Evolutionary conservation across 2,888 invertebrate species (phyloP).

Genomic region (Macrosiphum euphorbiae): DNA sequence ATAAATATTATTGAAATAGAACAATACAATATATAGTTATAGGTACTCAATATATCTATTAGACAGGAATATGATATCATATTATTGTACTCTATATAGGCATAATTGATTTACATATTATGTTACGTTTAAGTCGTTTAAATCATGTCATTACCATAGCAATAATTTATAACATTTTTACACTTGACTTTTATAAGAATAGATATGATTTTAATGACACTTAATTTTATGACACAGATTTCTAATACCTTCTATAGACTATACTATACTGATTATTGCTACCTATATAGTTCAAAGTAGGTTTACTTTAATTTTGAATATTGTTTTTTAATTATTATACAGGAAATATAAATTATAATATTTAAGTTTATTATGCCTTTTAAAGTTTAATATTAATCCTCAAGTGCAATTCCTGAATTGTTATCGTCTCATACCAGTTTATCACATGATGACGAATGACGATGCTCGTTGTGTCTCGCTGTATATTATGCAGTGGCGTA

Average conservation of each 20-base stretch:
- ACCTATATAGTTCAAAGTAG: neutral
- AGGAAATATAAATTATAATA: neutral
- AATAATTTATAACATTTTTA: neutral
- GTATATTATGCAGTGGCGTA: too few relatives aligned
- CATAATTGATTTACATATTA: neutral
- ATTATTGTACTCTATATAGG: neutral
- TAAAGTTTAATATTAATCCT: neutral
- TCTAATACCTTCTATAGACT: neutral
- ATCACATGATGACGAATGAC: too few relatives aligned
- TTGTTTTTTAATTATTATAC: neutral
- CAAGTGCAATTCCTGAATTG: neutral
- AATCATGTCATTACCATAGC: neutral
- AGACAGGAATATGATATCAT: neutral
- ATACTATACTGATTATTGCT: neutral
- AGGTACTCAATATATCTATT: neutral
- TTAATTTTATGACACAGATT: neutral
- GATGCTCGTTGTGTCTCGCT: too few relatives aligned
- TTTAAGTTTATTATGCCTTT: neutral
- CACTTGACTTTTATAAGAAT: neutral
- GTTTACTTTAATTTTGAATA: neutral
- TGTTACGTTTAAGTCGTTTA: neutral
- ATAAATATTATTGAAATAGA: neutral
- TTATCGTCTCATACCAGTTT: neutral
- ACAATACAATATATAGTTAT: neutral
- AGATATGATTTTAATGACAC: neutral